phyloP scores from a whole-genome alignment of 2,797 vertebrate genomes.

The Notolepis coatsorum region DNA sequence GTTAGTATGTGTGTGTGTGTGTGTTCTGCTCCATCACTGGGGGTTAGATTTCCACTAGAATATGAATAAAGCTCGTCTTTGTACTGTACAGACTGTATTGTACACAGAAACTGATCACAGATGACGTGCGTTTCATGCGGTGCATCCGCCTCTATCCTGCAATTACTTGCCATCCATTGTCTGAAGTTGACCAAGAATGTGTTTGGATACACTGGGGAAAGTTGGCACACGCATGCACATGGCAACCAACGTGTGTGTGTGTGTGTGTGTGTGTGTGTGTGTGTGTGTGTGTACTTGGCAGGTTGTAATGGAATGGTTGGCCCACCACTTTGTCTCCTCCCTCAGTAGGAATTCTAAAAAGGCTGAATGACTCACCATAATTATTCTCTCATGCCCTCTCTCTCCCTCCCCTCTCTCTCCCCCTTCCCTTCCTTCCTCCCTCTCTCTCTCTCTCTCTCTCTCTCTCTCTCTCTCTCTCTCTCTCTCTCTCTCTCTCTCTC shows the following conservation, averaged over 20 bases:
- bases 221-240: too few relatives aligned
- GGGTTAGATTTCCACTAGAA: too few relatives aligned
- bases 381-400: not conserved
- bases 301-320: conserved; percentile 5
- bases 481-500: not conserved
- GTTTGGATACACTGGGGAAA: too few relatives aligned
- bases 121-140: too few relatives aligned
- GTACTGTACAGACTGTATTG: too few relatives aligned
- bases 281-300: not conserved
- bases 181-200: too few relatives aligned
- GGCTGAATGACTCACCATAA: conserved; percentile 3
- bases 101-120: too few relatives aligned
- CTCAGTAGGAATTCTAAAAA: conserved; percentile 37
- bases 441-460: not conserved
- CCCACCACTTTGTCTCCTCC: conserved; percentile 5
- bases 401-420: not conserved
- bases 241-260: too few relatives aligned
- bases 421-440: not conserved
- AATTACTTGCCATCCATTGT: too few relatives aligned
- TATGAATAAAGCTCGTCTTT: too few relatives aligned
- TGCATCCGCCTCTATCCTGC: too few relatives aligned
- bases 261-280: conserved; percentile 1
- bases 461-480: not conserved
- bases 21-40: too few relatives aligned
- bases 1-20: conserved; percentile 32